Evolutionary conservation across 2,113 vertebrate species (phyloP).

Genomic region (Xyliphius kryptos): DNA sequence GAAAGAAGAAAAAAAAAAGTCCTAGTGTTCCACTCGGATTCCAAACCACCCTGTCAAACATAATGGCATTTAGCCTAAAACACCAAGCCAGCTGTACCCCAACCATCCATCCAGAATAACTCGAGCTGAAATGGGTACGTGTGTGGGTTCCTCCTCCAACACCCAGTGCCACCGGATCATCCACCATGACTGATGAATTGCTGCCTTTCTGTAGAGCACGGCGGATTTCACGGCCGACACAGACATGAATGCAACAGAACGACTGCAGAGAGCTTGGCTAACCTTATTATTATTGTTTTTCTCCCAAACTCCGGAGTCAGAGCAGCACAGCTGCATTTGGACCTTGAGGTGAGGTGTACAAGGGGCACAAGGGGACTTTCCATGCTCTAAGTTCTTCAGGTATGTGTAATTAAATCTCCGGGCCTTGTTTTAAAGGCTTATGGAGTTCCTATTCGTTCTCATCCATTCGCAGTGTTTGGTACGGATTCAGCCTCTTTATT

Average conservation of each 20-base stretch:
- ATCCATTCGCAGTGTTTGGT: slow-evolving; percentile 42
- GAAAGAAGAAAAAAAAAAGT: too few relatives aligned
- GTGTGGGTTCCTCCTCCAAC: slow-evolving; percentile 14
- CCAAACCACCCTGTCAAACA: slow-evolving; percentile 24
- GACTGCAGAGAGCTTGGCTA: slow-evolving; percentile 1
- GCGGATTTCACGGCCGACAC: slow-evolving; percentile 41
- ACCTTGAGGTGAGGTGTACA: slow-evolving; percentile 16
- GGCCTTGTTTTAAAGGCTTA: slow-evolving; percentile 60
- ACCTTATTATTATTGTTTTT: slow-evolving; percentile 53
- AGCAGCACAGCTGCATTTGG: slow-evolving; percentile 15
- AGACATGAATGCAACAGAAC: slow-evolving; percentile 13
- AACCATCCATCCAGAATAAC: slow-evolving; percentile 21
- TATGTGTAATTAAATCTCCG: slow-evolving; percentile 65
- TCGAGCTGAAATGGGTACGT: slow-evolving; percentile 9
- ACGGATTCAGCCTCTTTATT: slow-evolving; percentile 2
- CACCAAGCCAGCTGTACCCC: not conserved
- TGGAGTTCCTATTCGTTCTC: slow-evolving; percentile 59
- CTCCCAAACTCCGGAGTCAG: slow-evolving; percentile 34
- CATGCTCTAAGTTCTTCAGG: slow-evolving; percentile 64
- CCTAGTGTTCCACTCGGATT: slow-evolving; percentile 10
- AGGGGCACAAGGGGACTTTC: slow-evolving; percentile 50
- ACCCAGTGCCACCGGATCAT: slow-evolving; percentile 39
- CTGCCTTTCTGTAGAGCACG: slow-evolving; percentile 5
- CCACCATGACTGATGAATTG: slow-evolving; percentile 51
- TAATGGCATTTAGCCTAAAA: slow-evolving; percentile 14